Base-by-base conservation (phyloP, 2,888 invertebrate species). In the Dastarcus helophoroides region DNA sequence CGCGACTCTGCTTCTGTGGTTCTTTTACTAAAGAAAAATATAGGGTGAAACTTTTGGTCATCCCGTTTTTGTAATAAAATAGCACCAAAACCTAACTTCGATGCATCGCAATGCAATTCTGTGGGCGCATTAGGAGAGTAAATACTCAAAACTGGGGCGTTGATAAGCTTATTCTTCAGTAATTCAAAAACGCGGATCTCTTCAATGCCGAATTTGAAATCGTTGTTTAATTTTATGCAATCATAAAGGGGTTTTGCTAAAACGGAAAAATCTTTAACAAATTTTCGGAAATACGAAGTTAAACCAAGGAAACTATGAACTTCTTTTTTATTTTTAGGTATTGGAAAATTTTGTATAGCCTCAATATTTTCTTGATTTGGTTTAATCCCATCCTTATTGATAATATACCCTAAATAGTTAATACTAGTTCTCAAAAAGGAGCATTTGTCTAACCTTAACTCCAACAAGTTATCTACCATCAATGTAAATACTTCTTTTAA, bases 31-130 rank as follows among this genome's bases (percentile, higher is more conserved):
- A 50, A 55, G 37, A 49, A 52, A 30, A 50, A 50, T 1, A 54
- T 32, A 0, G 53, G 53, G 16, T 54, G 47, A 14, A 52, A 42
- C 14, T 41, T 37, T 3, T 29, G 30, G 36, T 51, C 47, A 0
- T 27, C 5, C 26, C 53, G 50, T 21, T 37, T 41, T 35, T 58
- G 56, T 17, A 57, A 10, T 9, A 56, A 31, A 4, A 54, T 42
- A 2, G 45, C 43, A 1, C 51, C 55, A 31, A 41, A 54, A 1
- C 54, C 54, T 3, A 34, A 8, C 1, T 43, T 30, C 29, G 48
- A 50, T 1, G 51, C 55, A 35, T 58, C 54, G 11, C 50, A 51
- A 30, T 56, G 54, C 19, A 57, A 30, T 33, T 57, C 46, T 2
- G 54, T 56, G 17, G 46, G 40, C 14, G 39, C 33, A 6, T 31